Base-by-base conservation (phyloP, 2,113 vertebrate genomes). In the Pao palembangensis region DNA sequence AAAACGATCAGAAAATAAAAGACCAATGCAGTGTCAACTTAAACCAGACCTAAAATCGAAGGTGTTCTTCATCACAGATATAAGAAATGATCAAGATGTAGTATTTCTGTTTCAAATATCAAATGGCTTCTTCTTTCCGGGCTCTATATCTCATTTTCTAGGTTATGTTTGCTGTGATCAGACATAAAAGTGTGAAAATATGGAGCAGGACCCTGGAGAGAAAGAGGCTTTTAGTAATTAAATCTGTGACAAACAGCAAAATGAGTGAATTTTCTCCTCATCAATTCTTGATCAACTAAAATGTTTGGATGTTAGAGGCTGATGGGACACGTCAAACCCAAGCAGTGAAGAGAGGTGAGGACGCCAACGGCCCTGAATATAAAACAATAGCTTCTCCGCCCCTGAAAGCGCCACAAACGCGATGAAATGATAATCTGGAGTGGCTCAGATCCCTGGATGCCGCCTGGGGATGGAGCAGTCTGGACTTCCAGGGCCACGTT, bases 361-460 rank as follows among this genome's bases (percentile, higher is more conserved):
- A 15, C 23, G 46, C 4, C 2, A 17, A 25, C 6, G 47, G 44
- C 6, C 25, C 31, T 8, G 60, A 60, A 18, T 46, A 59, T 3
- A 20, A 14, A 41, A 64, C 46, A 44, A 5, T 38, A 25, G 60
- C 53, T 17, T 23, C 16, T 19, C 31, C 6, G 62, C 42, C 23
- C 56, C 46, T 8, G 18, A 11, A 14, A 58, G 12, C 54, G 14
- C 58, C 5, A 6, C 34, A 6, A 62, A 51, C 15, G 5, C 21
- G 10, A 2, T 61, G 23, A 18, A 31, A 66, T 5, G 5, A 58
- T 31, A n/a, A 28, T 55, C 53, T 25, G 57, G 51, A 67, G 67
- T 34, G 66, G 67, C 59, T 68, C 60, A 62, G 51, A 38, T 38
- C 66, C 67, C 66, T 58, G 55, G 62, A 74, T 48, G 60, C 67